Base-by-base conservation (phyloP, 2,888 invertebrate genomes). In the Uloborus plumipes region DNA sequence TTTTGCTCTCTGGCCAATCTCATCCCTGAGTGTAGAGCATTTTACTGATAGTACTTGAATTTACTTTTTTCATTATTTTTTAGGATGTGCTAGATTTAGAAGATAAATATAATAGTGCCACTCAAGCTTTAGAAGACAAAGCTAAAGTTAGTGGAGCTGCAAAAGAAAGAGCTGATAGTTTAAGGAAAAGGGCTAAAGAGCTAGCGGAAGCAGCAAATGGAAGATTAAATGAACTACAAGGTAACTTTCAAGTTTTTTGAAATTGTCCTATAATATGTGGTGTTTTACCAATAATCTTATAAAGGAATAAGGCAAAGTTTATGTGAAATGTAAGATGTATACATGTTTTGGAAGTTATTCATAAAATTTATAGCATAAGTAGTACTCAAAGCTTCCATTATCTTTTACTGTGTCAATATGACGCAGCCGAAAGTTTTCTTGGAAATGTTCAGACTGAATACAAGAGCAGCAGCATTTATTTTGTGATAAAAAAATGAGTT, bases 131-230 rank as follows among this genome's bases (percentile, higher is more conserved):
- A 20, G 92, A 93, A 65, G 91, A 92, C 80, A 93, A 94, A 84
- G 93, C 94, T 3, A 92, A 92, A 86, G 92, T 93, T 86, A 96
- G 96, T 11, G 93, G 93, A 71, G 92, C 92, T 84, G 94, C 95
- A 0, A 93, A 95, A 86, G 93, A 93, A 84, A 91, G 94, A 80
- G 96, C 97, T 4, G 93, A 94, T 87, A 90, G 91, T 59, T 90
- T 98, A 74, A 91, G 95, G 75, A 93, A 93, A 86, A 92, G 94
- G 85, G 97, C 98, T 0, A 93, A 94, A 55, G 93, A 93, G 87
- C 91, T 98, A 26, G 95, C 95, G 1, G 93, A 93, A 81, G 93
- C 93, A 85, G 95, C 95, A 2, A 92, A 92, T 87, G 92, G 91
- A 80, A 94, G 94, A 88, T 90, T 94, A 31, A 93, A 92, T 77